Evolutionary conservation across 2,113 vertebrate species (phyloP).

Genomic region (Beaufortia kweichowensis): DNA sequence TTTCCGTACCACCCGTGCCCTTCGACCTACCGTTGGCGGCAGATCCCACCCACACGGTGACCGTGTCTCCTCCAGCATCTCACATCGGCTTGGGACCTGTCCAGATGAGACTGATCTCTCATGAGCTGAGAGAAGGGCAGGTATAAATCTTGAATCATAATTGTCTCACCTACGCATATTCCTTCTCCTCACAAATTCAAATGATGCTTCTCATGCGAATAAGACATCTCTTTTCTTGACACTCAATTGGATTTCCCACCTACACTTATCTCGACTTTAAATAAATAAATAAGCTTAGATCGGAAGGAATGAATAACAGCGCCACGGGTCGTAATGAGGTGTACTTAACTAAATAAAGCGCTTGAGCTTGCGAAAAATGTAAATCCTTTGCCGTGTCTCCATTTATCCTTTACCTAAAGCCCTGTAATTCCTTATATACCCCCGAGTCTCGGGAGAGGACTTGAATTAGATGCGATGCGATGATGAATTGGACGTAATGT

Average conservation of each 20-base stretch:
- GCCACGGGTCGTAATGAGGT: neutral
- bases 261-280: neutral
- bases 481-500: constrained; percentile 32
- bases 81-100: constrained; percentile 79
- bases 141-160: constrained; percentile 58
- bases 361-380: neutral
- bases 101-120: constrained; percentile 86
- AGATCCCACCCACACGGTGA: constrained; percentile 75
- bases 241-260: neutral
- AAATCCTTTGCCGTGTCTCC: neutral
- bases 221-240: neutral
- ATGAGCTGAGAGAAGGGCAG: constrained; percentile 88
- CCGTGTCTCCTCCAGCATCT: constrained; percentile 79
- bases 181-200: neutral
- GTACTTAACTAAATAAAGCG: constrained; percentile 12
- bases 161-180: neutral
- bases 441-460: constrained; percentile 8
- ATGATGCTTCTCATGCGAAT: neutral
- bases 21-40: constrained; percentile 81
- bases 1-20: constrained; percentile 78
- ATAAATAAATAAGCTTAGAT: neutral
- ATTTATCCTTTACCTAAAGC: constrained; percentile 35
- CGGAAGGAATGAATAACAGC: constrained; percentile 4
- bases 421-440: constrained; percentile 39
- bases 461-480: constrained; percentile 7